A percentile compares a stretch with the other conserved stretches of the same genome.
phyloP scores from a whole-genome alignment of 2,888 invertebrate genomes.

The Drosophila phalerata region DNA sequence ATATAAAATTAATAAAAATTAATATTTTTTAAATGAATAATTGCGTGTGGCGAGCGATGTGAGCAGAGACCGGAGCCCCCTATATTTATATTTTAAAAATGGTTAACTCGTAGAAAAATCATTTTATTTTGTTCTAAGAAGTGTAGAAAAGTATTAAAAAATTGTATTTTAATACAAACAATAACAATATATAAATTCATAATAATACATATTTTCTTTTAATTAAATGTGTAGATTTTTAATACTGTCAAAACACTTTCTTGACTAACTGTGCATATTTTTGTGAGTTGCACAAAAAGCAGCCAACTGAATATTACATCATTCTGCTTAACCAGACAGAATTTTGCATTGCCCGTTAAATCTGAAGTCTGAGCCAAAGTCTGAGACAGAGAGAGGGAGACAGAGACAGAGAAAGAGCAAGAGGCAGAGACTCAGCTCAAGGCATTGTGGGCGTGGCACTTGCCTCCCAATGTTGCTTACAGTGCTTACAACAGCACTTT shows the following conservation, averaged over 20 bases:
- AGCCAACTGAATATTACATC: constrained; percentile 57
- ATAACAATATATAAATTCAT: too few species aligned
- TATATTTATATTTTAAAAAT: background rate
- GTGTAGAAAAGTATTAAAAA: too few species aligned
- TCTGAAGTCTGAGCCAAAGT: background rate
- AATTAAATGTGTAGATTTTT: background rate
- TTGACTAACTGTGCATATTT: background rate
- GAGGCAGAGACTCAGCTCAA: background rate
- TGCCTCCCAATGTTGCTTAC: constrained; percentile 1
- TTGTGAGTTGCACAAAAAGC: constrained; percentile 5
- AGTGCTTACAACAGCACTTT: constrained; percentile 10
- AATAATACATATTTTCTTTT: too few species aligned
- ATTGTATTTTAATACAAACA: too few species aligned
- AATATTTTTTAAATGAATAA: too few species aligned
- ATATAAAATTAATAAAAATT: too few species aligned
- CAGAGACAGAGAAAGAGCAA: background rate
- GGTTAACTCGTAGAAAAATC: too few species aligned
- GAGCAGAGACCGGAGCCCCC: too few species aligned
- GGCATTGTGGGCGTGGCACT: constrained; percentile 11
- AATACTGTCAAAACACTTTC: background rate
- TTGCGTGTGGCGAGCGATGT: too few species aligned
- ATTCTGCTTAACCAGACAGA: constrained; percentile 49
- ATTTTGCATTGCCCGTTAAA: constrained; percentile 23
- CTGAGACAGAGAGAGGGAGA: background rate
- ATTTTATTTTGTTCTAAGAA: too few species aligned